Evolutionary conservation across 2,113 vertebrate genomes (phyloP), one percentile per base, ranked within the genome.

Genomic region (Hippocampus mohnikei): DNA sequence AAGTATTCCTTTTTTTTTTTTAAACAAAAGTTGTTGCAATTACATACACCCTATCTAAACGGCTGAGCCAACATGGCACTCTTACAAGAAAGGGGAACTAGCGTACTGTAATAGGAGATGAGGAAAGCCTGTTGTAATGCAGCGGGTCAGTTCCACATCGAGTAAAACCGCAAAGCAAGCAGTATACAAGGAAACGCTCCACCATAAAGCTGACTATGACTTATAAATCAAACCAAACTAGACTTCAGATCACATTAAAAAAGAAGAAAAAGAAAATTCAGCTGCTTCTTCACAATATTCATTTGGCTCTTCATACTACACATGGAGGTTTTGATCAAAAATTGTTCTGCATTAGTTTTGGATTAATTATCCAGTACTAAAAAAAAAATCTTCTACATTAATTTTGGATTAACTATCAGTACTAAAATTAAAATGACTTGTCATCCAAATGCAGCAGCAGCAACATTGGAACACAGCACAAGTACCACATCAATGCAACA

Each of bases 121-220:
- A 85, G 85, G 79, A 68, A 88, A 81, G 74, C 82, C 83, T 80
- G 12, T 25, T 29, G 59, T 78, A 75, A 67, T 46, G 70, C 46
- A 18, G 21, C 69, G 83, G 73, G 60, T 88, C 79, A 77, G 76
- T 84, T 84, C 84, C 86, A 84, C 78, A 75, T 56, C 41, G 76
- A 85, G 72, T 46, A 69, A 60, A 77, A 76, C 27, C 15, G 29
- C 76, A 78, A 3, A 73, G 55, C 42, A 77, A 82, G 71, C 70
- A 65, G 53, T 5, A 41, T 33, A 63, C 7, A 37, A 16, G n/a
- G 62, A 77, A 72, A 52, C 27, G 37, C 66, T 68, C 73, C 50
- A 73, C 48, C 33, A 4, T 9, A 11, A 60, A 29, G 55, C 58
- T 60, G n/a, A 37, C 20, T 69, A n/a, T 67, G 65, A 69, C 68